A percentile compares a stretch with the other conserved stretches of the same genome.
These are phyloP conservation scores for Tokudaia tokunoshimensis DNA, from an alignment of 2,797 vertebrate genomes.

Conservation along the genomic window DNA sequence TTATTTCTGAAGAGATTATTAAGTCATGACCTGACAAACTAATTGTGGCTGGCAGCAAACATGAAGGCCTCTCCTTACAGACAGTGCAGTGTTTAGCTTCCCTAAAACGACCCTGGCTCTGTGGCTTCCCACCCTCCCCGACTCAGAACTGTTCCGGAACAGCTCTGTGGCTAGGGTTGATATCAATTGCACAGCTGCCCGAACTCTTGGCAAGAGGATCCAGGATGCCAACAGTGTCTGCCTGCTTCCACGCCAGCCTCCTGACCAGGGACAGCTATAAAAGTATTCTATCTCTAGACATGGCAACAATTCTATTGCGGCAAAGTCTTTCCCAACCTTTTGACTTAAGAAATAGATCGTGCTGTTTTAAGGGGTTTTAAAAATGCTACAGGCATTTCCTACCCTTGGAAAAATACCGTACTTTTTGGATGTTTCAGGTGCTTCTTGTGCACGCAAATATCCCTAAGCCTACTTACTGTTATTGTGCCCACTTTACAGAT, in stretches of 20 bases:
- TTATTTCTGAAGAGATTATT: conserved; percentile 56
- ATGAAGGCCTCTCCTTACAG: conserved; percentile 8
- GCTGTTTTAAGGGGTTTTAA: neutral
- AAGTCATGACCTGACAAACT: conserved; percentile 8
- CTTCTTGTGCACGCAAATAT: neutral
- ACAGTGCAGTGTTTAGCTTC: neutral
- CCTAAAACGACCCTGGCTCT: neutral
- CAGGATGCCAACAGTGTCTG: neutral
- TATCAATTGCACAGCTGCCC: neutral
- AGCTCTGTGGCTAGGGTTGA: neutral
- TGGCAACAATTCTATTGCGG: neutral
- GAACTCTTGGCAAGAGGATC: neutral
- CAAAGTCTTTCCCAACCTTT: conserved; percentile 50
- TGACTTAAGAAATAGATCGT: conserved; percentile 34
- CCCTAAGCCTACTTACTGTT: neutral
- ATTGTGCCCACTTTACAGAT: neutral
- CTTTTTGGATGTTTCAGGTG: neutral
- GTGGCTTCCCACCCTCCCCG: neutral
- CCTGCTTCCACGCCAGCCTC: neutral
- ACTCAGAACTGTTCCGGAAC: neutral
- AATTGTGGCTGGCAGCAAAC: neutral
- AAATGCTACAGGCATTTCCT: neutral
- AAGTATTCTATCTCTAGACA: neutral
- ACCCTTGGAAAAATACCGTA: neutral
- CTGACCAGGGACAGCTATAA: neutral